Evolutionary conservation across 2,113 vertebrate genomes (phyloP), one percentile per base, ranked within the genome.

Genomic region (Vulpes vulpes): DNA sequence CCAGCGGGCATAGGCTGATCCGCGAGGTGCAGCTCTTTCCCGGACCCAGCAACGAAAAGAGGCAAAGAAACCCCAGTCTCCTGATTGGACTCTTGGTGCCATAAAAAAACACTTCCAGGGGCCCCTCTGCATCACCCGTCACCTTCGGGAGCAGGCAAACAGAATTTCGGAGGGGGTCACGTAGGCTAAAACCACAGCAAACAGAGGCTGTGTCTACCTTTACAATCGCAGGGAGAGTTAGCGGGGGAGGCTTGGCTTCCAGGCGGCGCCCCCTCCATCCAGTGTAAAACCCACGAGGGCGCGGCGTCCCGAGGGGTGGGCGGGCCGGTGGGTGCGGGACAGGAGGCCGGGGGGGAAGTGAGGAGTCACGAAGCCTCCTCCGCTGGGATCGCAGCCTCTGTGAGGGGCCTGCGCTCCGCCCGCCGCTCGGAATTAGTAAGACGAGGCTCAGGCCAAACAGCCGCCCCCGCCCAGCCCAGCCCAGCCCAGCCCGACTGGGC

Each of bases 281-380:
- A 87, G 49, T 7, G 22, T 22, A 38, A 71, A 43, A 84, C 74
- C 57, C 4, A 35, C 17, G 16, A 69, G 59, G 71, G 76, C 53
- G 38, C 85, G 23, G 67, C 20, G 84, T 73, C 92, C 62, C 49
- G 25, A 51, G 67, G 3, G 11, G 93, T 35, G 55, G 62, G 71
- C 55, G 64, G 76, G 35, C 91, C n/a, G 57, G 95, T 64, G 89
- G 74, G 79, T 43, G 62, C 23, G 22, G 94, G 89, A 89, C 83
- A 0, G 5, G 27, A 82, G 60, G 11, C 10, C 32, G 23, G 2
- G 19, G 51, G 43, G 49, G 64, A 60, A 35, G 30, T 53, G 2
- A 55, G 88, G 53, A 91, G 64, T 92, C 86, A 79, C 65, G 87
- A 94, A 95, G 57, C 74, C 86, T 30, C 86, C 95, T 51, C 69